Evolutionary conservation across 1,140 invertebrate species (phyloP).

Genomic region (Xylocopa sonorina): DNA sequence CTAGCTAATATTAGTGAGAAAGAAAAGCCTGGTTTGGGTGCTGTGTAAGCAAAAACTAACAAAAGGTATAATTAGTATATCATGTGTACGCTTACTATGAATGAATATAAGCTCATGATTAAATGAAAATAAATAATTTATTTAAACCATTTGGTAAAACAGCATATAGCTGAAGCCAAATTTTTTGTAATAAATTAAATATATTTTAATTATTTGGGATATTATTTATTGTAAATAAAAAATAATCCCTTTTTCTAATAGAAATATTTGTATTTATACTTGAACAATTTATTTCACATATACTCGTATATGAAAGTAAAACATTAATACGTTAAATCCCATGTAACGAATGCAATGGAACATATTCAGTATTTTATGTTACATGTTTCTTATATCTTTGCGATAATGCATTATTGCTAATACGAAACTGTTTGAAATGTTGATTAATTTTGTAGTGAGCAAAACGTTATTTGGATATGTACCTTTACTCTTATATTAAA

Average conservation of each 20-base stretch:
- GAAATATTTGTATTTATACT: neutral
- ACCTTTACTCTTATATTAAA: conserved; percentile 17
- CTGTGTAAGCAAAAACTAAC: conserved; percentile 74
- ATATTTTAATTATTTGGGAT: conserved; percentile 11
- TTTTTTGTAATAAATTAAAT: conserved; percentile 37
- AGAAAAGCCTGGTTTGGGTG: conserved; percentile 87
- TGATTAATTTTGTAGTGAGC: conserved; percentile 16
- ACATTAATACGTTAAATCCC: conserved; percentile 9
- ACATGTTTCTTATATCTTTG: conserved; percentile 15
- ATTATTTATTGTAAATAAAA: conserved; percentile 21
- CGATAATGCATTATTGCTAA: conserved; percentile 28
- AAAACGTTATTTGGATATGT: conserved; percentile 32
- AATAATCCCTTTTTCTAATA: conserved; percentile 2
- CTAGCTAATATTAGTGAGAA: conserved; percentile 92
- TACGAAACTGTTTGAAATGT: conserved; percentile 10
- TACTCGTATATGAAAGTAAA: neutral
- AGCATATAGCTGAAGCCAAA: conserved; percentile 9
- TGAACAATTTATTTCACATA: conserved; percentile 16
- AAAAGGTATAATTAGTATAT: conserved; percentile 27
- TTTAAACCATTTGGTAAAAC: conserved; percentile 13
- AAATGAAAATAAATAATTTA: neutral
- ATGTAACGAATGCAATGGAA: conserved; percentile 22
- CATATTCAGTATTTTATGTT: conserved; percentile 38
- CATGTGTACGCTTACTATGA: conserved; percentile 15
- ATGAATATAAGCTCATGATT: conserved; percentile 21